These are phyloP conservation scores for Papilio helenus DNA, from an alignment of 1,140 invertebrate genomes.

Conservation along the genomic window DNA sequence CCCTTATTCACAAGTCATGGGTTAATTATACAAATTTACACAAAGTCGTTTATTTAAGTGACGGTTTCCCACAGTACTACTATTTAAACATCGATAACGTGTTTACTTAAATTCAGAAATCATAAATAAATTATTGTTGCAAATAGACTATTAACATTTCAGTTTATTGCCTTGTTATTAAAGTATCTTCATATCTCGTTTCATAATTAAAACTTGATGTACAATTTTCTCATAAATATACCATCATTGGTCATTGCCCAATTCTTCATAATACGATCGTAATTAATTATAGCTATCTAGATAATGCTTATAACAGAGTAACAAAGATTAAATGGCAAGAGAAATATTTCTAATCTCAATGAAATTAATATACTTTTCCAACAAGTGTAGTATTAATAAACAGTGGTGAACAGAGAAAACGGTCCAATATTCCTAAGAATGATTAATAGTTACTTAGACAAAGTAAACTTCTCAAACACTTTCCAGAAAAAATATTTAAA, in stretches of 20 bases:
- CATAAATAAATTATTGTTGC: slow-evolving; percentile 23
- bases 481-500: background rate
- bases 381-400: too few species aligned
- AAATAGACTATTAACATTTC: slow-evolving; percentile 14
- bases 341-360: too few species aligned
- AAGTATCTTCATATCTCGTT: slow-evolving; percentile 10
- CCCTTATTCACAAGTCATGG: background rate
- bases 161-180: slow-evolving; percentile 21
- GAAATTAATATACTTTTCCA: too few species aligned
- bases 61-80: slow-evolving; percentile 35
- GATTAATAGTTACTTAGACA: too few species aligned
- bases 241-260: background rate
- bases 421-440: too few species aligned
- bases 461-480: too few species aligned
- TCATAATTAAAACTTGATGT: slow-evolving; percentile 5
- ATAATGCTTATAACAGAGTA: too few species aligned
- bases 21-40: slow-evolving; percentile 20
- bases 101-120: slow-evolving; percentile 27
- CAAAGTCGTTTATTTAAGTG: slow-evolving; percentile 20
- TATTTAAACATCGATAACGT: background rate
- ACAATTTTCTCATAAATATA: slow-evolving; percentile 13
- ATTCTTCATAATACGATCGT: background rate
- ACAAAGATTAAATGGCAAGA: too few species aligned
- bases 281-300: background rate
- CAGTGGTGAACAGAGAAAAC: too few species aligned